Evolutionary conservation across 2,797 vertebrate genomes (phyloP).

Genomic region (Gobionotothen gibberifrons): DNA sequence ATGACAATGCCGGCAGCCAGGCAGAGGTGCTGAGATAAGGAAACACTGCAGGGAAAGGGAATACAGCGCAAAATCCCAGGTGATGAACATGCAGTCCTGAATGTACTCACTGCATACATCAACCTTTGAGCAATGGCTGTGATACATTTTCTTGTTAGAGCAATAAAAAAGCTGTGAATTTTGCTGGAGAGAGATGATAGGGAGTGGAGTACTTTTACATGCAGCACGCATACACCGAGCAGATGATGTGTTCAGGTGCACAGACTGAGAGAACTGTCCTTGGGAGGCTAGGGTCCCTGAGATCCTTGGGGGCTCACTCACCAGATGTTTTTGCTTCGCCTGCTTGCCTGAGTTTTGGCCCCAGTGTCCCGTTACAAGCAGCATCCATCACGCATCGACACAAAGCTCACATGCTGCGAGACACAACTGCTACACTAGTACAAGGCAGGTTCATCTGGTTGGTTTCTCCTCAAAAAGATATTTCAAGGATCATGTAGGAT

Average conservation of each 20-base stretch:
- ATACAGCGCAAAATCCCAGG: constrained; percentile 32
- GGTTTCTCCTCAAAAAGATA: not conserved
- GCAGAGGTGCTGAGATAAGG: constrained; percentile 51
- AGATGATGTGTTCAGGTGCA: constrained; percentile 20
- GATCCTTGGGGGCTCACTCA: constrained; percentile 27
- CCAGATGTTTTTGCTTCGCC: constrained; percentile 59
- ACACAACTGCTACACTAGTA: constrained; percentile 3
- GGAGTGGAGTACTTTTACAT: not conserved
- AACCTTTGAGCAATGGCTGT: constrained; percentile 13
- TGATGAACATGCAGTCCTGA: constrained; percentile 20
- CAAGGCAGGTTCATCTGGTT: not conserved
- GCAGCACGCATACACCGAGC: not conserved
- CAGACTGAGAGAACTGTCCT: constrained; percentile 35
- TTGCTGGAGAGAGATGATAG: constrained; percentile 32
- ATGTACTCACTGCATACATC: constrained; percentile 12
- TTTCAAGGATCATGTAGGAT: not conserved
- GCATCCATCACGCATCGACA: constrained; percentile 38
- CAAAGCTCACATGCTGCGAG: not conserved
- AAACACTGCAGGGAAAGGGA: constrained; percentile 1
- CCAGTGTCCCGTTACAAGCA: constrained; percentile 22
- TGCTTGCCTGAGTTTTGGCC: constrained; percentile 21
- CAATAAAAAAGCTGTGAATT: constrained; percentile 26
- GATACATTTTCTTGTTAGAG: constrained; percentile 12
- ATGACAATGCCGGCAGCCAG: constrained; percentile 35
- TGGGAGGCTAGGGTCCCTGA: constrained; percentile 45